phyloP scores from a whole-genome alignment of 2,888 invertebrate species.

The Nycteola revayana region DNA sequence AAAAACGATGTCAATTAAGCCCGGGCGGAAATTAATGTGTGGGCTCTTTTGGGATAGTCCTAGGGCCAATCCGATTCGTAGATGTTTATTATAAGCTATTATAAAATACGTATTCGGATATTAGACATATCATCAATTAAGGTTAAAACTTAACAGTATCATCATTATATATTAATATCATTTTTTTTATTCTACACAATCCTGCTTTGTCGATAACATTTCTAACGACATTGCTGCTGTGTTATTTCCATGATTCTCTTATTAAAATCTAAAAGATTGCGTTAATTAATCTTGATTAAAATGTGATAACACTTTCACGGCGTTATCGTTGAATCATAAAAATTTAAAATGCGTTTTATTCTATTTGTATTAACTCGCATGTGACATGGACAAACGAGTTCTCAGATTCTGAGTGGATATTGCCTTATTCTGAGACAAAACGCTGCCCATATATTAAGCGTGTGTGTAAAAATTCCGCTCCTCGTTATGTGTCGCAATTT shows the following conservation, averaged over 20 bases:
- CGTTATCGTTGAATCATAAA: slow-evolving; percentile 46
- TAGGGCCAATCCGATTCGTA: background rate
- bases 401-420: slow-evolving; percentile 61
- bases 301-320: slow-evolving; percentile 44
- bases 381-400: slow-evolving; percentile 61
- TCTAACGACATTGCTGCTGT: slow-evolving; percentile 15
- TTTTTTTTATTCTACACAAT: no score
- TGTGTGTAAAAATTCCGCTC: slow-evolving; percentile 68
- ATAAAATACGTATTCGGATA: no score
- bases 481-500: slow-evolving; percentile 79
- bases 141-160: no score
- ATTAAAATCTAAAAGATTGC: slow-evolving; percentile 21
- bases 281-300: slow-evolving; percentile 43
- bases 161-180: no score
- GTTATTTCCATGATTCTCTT: slow-evolving; percentile 24
- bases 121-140: no score
- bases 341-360: slow-evolving; percentile 50
- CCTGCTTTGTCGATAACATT: slow-evolving; percentile 12
- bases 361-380: slow-evolving; percentile 45
- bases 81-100: no score
- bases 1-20: slow-evolving; percentile 71
- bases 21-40: slow-evolving; percentile 58
- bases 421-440: slow-evolving; percentile 64
- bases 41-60: slow-evolving; percentile 36
- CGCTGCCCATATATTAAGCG: slow-evolving; percentile 56